Base-by-base conservation (phyloP, 2,797 vertebrate species). In the Adelosebastes latens region DNA sequence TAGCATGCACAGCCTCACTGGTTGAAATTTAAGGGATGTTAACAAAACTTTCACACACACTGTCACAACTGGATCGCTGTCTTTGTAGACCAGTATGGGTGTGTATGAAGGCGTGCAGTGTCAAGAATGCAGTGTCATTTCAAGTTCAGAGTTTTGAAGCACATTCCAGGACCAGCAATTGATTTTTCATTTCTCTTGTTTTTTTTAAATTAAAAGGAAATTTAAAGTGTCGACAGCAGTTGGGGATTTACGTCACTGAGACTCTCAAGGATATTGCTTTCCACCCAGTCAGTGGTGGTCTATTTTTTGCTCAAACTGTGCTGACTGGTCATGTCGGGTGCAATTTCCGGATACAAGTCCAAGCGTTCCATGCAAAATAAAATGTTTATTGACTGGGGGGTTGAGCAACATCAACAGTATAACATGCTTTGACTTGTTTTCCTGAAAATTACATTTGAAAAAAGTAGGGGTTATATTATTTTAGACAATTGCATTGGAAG, bases 181-280 rank as follows among this genome's bases (percentile, higher is more conserved):
- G 9, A 52, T 72, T 70, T 72, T 32, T 67, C 6, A 34, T 29
- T 3, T 16, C 7, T 34, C 1, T 27, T 24, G 18, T 22, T 16
- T 22, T 13, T 58, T 20, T 46, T 16, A 46, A 46, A 46, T 46
- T 75, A 18, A 25, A 80, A 75, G 52, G 68, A 79, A 82, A 83
- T 82, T 67, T 61, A 58, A 49, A 32, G 31, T 71, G 39, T 72
- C 76, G 22, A 70, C 46, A 71, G 62, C 22, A 32, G 65, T 29
- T 75, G 32, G 13, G 22, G 55, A 24, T 73, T 69, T 52, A 70
- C 39, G 32, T 82, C 74, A 85, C 69, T 76, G 73, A 75, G 60
- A 49, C 22, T 72, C 66, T 75, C 16, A 18, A 72, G 68, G 71
- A 81, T 80, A 77, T 71, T 73, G 46, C 22, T 62, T 16, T 70